Evolutionary conservation across 1,140 invertebrate genomes (phyloP), one percentile per base, ranked within the genome.

Genomic region (Chironomus tepperi): DNA sequence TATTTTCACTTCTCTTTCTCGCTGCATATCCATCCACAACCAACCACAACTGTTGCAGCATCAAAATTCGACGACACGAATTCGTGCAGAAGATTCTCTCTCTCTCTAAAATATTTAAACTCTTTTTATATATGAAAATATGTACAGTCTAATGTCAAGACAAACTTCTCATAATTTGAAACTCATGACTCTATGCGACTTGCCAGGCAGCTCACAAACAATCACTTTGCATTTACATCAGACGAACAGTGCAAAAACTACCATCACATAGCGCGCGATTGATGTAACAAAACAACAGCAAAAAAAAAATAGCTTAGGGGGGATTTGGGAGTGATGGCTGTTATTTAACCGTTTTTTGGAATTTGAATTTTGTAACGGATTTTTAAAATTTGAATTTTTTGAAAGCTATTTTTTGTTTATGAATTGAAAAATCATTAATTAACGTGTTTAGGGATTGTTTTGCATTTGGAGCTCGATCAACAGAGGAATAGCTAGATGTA

Each of bases 61-160:
- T 18, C 18, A 7, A 18, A 8, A 19, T 19, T 6, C 9, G 16
- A 70, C 65, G 19, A 70, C 65, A 19, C 18, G 16, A 70, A 70
- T 21, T 70, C 65, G 65, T 70, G 65, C 16, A 19, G 65, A 70
- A 70, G 65, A 70, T 70, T 70, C 65, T 70, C 65, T 70, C 65
- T 70, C 65, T 70, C 65, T n/a, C 16, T 70, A 57, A n/a, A n/a
- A n/a, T 57, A 5, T 57, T 57, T 57, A n/a, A 10, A 47, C 43
- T 47, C n/a, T 15, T 57, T 47, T 8, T 57, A 12, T 57, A 57
- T 57, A 12, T 19, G 10, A 15, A 70, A 21, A 18, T 70, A 19
- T 70, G 19, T 70, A n/a, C 47, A 57, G 65, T 70, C 64, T 67
- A 70, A 70, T 70, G 65, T 70, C 65, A 70, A 70, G 65, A n/a